Evolutionary conservation across 1,140 invertebrate species (phyloP).

Genomic region (Calycopis cecrops): DNA sequence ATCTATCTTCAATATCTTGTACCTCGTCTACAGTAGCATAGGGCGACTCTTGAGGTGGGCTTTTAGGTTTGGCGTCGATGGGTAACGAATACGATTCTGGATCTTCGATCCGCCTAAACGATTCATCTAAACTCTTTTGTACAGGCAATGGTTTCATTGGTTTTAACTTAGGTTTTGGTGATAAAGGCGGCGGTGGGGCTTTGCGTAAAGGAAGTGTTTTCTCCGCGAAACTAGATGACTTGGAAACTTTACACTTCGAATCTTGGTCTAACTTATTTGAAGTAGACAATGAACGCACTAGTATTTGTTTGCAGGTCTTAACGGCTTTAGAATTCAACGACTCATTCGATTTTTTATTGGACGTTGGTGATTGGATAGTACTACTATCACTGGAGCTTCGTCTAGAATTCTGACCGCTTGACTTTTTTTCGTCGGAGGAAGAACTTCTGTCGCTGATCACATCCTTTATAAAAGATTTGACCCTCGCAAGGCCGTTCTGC

Average conservation of each 20-base stretch:
- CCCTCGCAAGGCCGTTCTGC: slow-evolving; percentile 65
- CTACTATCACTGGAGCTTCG: slow-evolving; percentile 65
- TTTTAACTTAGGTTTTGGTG: slow-evolving; percentile 70
- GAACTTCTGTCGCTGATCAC: slow-evolving; percentile 72
- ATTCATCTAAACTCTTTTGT: slow-evolving; percentile 40
- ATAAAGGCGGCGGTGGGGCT: slow-evolving; percentile 72
- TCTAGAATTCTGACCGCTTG: slow-evolving; percentile 63
- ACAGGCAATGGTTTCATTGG: slow-evolving; percentile 62
- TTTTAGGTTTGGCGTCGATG: slow-evolving; percentile 53
- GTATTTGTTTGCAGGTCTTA: slow-evolving; percentile 70
- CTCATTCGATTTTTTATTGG: slow-evolving; percentile 59
- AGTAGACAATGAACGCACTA: slow-evolving; percentile 69
- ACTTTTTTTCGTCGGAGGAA: slow-evolving; percentile 66
- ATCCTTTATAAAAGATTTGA: slow-evolving; percentile 74
- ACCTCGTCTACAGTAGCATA: slow-evolving; percentile 63
- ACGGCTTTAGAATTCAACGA: slow-evolving; percentile 66
- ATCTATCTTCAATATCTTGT: slow-evolving; percentile 54
- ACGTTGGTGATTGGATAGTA: slow-evolving; percentile 49
- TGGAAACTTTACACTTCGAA: slow-evolving; percentile 60
- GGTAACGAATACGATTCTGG: slow-evolving; percentile 65
- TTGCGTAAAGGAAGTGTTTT: slow-evolving; percentile 68
- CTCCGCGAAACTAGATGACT: slow-evolving; percentile 72
- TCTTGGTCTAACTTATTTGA: slow-evolving; percentile 68
- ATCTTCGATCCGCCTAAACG: slow-evolving; percentile 44
- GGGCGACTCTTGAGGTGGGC: slow-evolving; percentile 43